A percentile compares a stretch with the other conserved stretches of the same genome.
phyloP scores from a whole-genome alignment of 2,797 vertebrate species.

The Spatula versicolor region DNA sequence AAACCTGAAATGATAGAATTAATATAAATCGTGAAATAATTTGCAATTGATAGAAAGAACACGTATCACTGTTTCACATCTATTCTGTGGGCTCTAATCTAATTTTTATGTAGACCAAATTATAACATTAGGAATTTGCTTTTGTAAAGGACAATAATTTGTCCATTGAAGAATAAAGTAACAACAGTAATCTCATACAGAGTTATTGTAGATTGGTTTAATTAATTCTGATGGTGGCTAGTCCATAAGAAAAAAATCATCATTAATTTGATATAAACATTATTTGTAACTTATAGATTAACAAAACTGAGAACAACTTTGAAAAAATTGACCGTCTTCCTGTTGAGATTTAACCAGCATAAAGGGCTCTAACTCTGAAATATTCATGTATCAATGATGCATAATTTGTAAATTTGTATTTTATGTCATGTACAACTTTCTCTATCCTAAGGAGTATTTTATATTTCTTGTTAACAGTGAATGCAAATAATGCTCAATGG shows the following conservation, averaged over 20 bases:
- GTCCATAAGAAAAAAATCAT: neutral
- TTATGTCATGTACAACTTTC: constrained; percentile 49
- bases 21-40: neutral
- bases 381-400: constrained; percentile 37
- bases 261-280: neutral
- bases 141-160: neutral
- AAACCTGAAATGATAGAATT: neutral
- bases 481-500: constrained; percentile 67
- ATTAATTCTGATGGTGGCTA: neutral
- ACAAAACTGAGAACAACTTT: neutral
- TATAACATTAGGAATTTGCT: neutral
- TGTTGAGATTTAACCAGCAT: constrained; percentile 27
- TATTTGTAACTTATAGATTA: neutral
- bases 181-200: neutral
- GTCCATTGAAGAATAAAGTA: neutral
- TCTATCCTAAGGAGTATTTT: constrained; percentile 52
- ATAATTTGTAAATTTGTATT: constrained; percentile 60
- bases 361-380: constrained; percentile 30
- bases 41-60: neutral
- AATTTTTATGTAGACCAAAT: neutral
- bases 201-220: neutral
- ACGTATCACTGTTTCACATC: neutral
- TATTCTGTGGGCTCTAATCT: neutral
- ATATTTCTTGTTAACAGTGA: constrained; percentile 66
- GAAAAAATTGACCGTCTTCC: neutral